Evolutionary conservation across 2,888 invertebrate genomes (phyloP), one percentile per base, ranked within the genome.

Genomic region (Dryobotodes eremita): DNA sequence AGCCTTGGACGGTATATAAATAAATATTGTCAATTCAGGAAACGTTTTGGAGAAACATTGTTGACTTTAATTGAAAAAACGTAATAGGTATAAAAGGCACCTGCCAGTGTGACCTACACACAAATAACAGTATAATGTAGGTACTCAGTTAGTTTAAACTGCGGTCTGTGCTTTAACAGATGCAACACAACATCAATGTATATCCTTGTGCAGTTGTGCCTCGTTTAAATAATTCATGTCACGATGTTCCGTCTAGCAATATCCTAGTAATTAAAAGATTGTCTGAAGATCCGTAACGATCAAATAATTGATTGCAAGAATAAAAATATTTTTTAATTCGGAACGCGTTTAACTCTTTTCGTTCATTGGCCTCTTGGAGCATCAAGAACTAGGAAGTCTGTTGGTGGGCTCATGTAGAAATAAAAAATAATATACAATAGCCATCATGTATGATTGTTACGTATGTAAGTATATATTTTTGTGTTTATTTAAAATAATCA

Each of bases 341-440:
- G 83, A 86, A 90, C 92, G 92, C 92, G 92, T 93, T 93, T 88
- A 92, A 91, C 86, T 93, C 92, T 93, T 92, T 91, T 92, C 90
- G 89, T 90, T 90, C 89, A 90, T 88, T 89, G 92, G 90, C 92
- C 94, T 92, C 90, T 88, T 93, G 93, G 92, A 94, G 93, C 61
- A 88, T 71, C 78, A 86, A 94, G 92, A 93, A 95, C 94, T 92
- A 94, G 95, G 95, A 95, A 95, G 94, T 90, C 82, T 86, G 85
- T 84, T 81, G 86, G 85, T 89, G 87, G 87, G 84, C 85, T 89
- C 89, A 90, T 84, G 88, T 89, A 82, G 64, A 82, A 80, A 91
- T 89, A 93, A 94, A 93, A 93, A 81, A 93, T 89, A 86, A 91
- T 90, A 91, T 71, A 91, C 91, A 90, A 92, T 90, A 90, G 89